Evolutionary conservation across 2,113 vertebrate species (phyloP), one percentile per base, ranked within the genome.

Genomic region (Saimiri boliviensis): DNA sequence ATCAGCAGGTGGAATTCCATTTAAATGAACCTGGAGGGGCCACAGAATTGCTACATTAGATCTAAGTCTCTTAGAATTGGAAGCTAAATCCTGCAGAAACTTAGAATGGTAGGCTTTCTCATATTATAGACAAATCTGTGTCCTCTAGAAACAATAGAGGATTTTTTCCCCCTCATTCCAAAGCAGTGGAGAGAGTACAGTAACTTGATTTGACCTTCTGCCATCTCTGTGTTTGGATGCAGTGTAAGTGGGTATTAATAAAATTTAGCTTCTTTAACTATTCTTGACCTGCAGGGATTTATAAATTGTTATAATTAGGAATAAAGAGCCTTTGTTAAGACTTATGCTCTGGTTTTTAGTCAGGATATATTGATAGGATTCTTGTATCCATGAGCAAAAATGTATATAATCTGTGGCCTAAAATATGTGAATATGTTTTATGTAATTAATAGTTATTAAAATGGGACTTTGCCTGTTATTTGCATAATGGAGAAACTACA

Each of bases 21-120:
- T 98, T 94, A 85, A 97, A 96, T 97, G 71, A 97, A 97, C 92
- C 97, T 93, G 66, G 89, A 95, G 96, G 97, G 89, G 93, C 94
- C 27, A 60, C n/a, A 82, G 37, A 96, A 97, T 96, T 95, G 77
- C 92, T 94, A 1, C 92, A 86, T 95, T 97, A 95, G 71, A 95
- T 97, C 70, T 97, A 90, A 95, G 89, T 88, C 93, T 96, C 86
- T 95, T 97, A 30, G 37, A 86, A 95, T 83, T 88, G 71, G 52
- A 94, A 97, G 83, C 89, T 89, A 97, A 93, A 91, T 96, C 71
- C 52, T 95, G 77, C 68, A 90, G 80, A 94, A 89, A 93, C 76
- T 66, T 90, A 87, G 63, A 77, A 3, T n/a, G 32, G 49, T 77
- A 89, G 86, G 47, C 76, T 77, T 93, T 95, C 80, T 96, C 84